Evolutionary conservation across 2,113 vertebrate genomes (phyloP).

Genomic region (Menidia beryllina): DNA sequence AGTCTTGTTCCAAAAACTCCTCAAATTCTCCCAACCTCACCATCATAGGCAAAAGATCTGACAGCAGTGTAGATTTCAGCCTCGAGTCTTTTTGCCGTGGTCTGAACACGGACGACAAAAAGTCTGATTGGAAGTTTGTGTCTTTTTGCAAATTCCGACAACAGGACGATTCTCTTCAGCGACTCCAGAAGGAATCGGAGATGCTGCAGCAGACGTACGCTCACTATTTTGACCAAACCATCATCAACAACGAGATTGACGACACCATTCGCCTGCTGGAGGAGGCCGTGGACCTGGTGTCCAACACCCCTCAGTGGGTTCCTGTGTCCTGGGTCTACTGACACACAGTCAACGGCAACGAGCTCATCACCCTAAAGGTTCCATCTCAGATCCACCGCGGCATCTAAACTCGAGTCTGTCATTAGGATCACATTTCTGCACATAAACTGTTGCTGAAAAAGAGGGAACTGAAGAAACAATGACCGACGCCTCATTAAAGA

Average conservation of each 20-base stretch:
- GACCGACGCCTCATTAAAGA: constrained; percentile 49
- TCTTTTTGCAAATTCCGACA: fast-evolving
- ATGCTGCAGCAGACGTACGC: constrained; percentile 98
- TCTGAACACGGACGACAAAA: no score
- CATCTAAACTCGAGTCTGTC: constrained; percentile 28
- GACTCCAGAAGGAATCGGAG: constrained; percentile 98
- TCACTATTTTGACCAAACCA: constrained; percentile 99
- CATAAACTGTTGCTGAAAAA: constrained; percentile 57
- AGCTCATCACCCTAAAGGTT: constrained; percentile 6
- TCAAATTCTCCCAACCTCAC: no score
- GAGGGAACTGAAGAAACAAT: constrained; percentile 46
- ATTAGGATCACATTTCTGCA: constrained; percentile 59
- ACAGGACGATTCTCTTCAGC: constrained; percentile 97
- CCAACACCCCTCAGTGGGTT: constrained; percentile 96
- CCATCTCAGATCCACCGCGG: constrained; percentile 10
- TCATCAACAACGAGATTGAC: constrained; percentile 99
- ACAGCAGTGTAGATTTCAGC: no score
- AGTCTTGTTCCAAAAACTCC: no score
- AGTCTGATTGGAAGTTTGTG: no score
- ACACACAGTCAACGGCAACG: constrained; percentile 40
- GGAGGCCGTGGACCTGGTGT: constrained; percentile 98
- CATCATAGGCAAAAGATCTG: no score
- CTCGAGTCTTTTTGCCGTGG: no score
- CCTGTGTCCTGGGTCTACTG: constrained; percentile 99
- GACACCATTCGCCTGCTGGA: constrained; percentile 99